phyloP scores from a whole-genome alignment of 2,797 vertebrate genomes.

The Discoglossus pictus region DNA sequence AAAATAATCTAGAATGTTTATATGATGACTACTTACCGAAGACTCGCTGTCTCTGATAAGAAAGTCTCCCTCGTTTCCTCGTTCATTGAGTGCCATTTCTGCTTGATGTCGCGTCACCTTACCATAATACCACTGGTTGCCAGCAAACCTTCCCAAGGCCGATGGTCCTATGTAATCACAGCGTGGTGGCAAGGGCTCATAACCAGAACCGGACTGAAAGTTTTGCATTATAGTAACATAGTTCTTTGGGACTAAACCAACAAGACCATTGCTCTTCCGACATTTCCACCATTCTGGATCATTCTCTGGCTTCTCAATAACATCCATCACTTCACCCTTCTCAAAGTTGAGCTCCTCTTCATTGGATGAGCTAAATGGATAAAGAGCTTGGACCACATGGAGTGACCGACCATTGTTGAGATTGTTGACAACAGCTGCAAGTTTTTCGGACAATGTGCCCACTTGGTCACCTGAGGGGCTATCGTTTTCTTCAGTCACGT shows the following conservation, averaged over 20 bases:
- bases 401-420: conserved; percentile 79
- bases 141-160: conserved; percentile 81
- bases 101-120: conserved; percentile 90
- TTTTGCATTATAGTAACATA: conserved; percentile 86
- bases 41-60: conserved; percentile 92
- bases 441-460: conserved; percentile 83
- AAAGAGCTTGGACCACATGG: conserved; percentile 87
- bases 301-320: conserved; percentile 90
- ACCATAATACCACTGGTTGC: conserved; percentile 90
- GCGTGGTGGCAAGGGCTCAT: conserved; percentile 83
- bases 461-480: conserved; percentile 78
- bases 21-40: conserved; percentile 74
- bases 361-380: conserved; percentile 86
- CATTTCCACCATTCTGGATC: conserved; percentile 95
- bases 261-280: conserved; percentile 83
- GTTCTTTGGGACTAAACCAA: conserved; percentile 90
- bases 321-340: conserved; percentile 89
- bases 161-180: conserved; percentile 89
- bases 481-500: conserved; percentile 86
- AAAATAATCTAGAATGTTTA: no score
- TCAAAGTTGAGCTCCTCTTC: conserved; percentile 92
- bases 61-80: conserved; percentile 86
- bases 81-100: conserved; percentile 88
- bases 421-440: conserved; percentile 79
- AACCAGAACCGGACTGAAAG: conserved; percentile 69